Base-by-base conservation (phyloP, 2,888 invertebrate species). In the Mantis religiosa region DNA sequence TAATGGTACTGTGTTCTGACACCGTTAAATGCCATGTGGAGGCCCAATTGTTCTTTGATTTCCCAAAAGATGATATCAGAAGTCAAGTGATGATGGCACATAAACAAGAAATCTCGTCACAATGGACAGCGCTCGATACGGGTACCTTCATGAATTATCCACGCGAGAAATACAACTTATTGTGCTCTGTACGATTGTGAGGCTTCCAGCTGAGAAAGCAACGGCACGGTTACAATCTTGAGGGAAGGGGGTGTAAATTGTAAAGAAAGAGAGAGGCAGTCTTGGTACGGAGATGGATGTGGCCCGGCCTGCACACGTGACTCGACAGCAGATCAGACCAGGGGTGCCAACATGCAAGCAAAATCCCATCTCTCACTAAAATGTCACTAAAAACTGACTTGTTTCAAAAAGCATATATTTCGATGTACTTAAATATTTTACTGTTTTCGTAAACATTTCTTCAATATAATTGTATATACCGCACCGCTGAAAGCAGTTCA, bases 251-350 rank as follows among this genome's bases (percentile, higher is more conserved):
- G 87, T 82, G 87, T 87, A 82, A 87, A 87, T 87, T 87, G 87
- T 87, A 87, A 87, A 82, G 82, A 87, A 81, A 71, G 41, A 27
- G 82, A 84, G 84, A 30, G 87, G 28, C 2, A 47, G 41, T 9
- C 27, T n/a, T 54, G 54, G 47, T 71, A 47, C 47, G 85, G 85
- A 85, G 87, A 87, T 87, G 87, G 82, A 87, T 87, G 87, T 87
- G 87, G 87, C 87, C 81, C 30, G 81, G 25, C 4, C 28, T 81
- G 12, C 7, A 82, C 87, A 87, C 87, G 87, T 87, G 87, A 87
- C 87, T 34, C 82, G 87, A 87, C 87, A 87, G 87, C 87, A 87
- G 87, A 87, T 25, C 25, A 47, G 87, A 71, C 27, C 27, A 47
- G 85, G 47, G 54, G 54, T 71, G 54, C 54, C 54, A 71, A 71